Base-by-base conservation (phyloP, 2,888 invertebrate genomes). In the Notocelia uddmanniana region DNA sequence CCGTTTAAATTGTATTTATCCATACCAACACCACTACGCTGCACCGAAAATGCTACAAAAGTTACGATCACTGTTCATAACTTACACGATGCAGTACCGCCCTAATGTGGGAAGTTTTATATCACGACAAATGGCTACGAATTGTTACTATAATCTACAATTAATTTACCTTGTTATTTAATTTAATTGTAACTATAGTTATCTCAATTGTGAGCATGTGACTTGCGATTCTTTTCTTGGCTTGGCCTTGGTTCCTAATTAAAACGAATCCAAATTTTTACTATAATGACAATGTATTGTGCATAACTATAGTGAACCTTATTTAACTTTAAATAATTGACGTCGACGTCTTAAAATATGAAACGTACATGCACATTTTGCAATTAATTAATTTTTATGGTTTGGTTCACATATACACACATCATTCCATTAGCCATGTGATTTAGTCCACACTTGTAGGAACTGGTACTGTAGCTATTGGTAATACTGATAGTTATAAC, bases 321-420 rank as follows among this genome's bases (percentile, higher is more conserved):
- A 37, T 64, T 37, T 21, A 15, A 45, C 45, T 34, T 34, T 58
- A 11, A 59, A 66, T 66, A 66, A 66, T 71, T 66, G 66, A 60
- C 52, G 31, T 63, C 55, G 23, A 26, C 10, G 9, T 41, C 23
- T n/a, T 15, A n/a, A 34, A 26, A 21, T 41, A 37, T 37, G 23
- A 13, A 2, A n/a, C 11, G 19, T 52, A 50, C 34, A 50, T 15
- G 34, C 31, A 52, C 11, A 10, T 13, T 26, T 8, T 19, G 19
- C 21, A 52, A 63, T 37, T 63, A 63, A 34, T 63, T 63, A 52
- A 34, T 34, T 19, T 34, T 48, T 50, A 31, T 54, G 13, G 3
- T 13, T 23, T 15, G 52, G 10, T 21, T 21, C 10, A 19, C 19
- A n/a, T 31, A 9, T 31, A 31, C 31, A 31, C n/a, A n/a, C n/a